A percentile compares a stretch with the other conserved stretches of the same genome.
Evolutionary conservation across 2,113 vertebrate genomes (phyloP).

Genomic region (Petaurus breviceps): DNA sequence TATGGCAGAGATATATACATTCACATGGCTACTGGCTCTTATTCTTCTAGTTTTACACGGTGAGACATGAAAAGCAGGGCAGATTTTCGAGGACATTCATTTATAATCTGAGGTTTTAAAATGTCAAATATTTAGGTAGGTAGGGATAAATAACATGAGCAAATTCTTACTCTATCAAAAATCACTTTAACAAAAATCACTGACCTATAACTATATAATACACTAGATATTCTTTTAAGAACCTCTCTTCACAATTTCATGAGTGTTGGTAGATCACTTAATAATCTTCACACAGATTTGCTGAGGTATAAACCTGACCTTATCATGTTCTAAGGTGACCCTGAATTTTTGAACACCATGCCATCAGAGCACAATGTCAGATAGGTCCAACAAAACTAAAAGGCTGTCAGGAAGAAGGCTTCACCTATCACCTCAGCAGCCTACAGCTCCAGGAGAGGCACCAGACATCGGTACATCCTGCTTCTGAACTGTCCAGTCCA

Average conservation of each 20-base stretch:
- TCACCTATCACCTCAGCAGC: too few relatives aligned
- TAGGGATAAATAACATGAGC: too few relatives aligned
- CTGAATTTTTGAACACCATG: neutral
- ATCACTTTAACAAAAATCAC: too few relatives aligned
- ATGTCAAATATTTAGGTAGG: too few relatives aligned
- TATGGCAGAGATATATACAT: neutral
- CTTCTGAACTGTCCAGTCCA: too few relatives aligned
- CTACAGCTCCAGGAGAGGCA: too few relatives aligned
- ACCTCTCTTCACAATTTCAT: neutral
- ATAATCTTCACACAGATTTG: neutral
- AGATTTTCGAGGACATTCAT: neutral
- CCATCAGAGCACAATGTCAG: neutral
- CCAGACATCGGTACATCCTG: too few relatives aligned
- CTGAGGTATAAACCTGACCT: neutral
- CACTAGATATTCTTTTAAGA: neutral
- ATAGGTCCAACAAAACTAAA: neutral
- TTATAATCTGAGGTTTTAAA: too few relatives aligned
- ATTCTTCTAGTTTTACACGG: neutral
- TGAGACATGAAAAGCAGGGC: neutral
- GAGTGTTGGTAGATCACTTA: neutral
- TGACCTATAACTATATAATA: too few relatives aligned
- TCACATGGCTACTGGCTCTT: neutral
- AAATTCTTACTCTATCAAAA: too few relatives aligned
- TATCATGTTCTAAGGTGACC: neutral
- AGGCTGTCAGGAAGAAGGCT: too few relatives aligned